A percentile compares a stretch with the other conserved stretches of the same genome.
phyloP scores from a whole-genome alignment of 2,797 vertebrate genomes.

The Sebastiscus albofasciatus region DNA sequence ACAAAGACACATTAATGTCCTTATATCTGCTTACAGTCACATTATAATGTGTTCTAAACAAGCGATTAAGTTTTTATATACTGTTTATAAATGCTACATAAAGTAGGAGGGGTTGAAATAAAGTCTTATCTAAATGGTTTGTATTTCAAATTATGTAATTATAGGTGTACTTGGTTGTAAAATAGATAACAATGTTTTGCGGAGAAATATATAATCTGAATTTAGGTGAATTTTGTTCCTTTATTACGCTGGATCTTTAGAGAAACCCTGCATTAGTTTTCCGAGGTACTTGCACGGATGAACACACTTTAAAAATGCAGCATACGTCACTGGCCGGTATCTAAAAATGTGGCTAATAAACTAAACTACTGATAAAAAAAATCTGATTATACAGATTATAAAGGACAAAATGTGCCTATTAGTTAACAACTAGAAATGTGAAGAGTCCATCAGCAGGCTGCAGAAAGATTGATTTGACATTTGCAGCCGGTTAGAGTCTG shows the following conservation, averaged over 20 bases:
- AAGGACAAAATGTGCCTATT: neutral
- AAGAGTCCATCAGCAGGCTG: neutral
- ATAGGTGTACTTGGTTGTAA: neutral
- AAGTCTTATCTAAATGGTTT: neutral
- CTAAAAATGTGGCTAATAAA: neutral
- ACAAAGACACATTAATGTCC: neutral
- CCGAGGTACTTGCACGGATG: neutral
- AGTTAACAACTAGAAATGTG: neutral
- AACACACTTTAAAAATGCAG: neutral
- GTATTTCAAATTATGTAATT: neutral
- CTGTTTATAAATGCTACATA: neutral
- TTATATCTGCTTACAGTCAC: neutral
- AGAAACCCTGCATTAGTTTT: neutral
- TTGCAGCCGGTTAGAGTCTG: neutral
- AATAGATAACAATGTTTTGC: neutral
- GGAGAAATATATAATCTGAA: neutral
- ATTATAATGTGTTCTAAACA: neutral
- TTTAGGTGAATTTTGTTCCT: neutral
- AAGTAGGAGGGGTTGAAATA: neutral
- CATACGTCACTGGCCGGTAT: neutral
- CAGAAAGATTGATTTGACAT: slow-evolving; percentile 10
- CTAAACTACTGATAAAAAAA: neutral
- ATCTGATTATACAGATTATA: neutral
- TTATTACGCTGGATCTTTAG: neutral
- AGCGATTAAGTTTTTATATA: neutral